Percentiles rank a stretch among this genome's conserved stretches.
Conservation (phyloP, 2,113 vertebrate species). For the Eretmochelys imbricata region DNA sequence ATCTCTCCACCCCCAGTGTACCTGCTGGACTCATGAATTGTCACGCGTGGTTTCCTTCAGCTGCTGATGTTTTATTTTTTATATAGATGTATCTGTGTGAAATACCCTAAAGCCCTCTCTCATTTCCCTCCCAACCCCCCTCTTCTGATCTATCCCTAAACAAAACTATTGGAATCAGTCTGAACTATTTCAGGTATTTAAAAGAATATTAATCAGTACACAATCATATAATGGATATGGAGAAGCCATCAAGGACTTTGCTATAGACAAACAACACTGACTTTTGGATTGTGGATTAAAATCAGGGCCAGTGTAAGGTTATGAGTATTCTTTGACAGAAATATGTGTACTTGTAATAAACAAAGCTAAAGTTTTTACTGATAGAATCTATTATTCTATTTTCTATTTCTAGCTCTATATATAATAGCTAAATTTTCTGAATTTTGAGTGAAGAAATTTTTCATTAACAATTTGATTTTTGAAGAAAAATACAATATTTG, state of each 20-base stretch:
- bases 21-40: background rate
- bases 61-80: background rate
- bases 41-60: background rate
- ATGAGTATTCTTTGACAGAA: background rate
- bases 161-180: background rate
- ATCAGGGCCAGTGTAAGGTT: background rate
- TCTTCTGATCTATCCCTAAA: background rate
- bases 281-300: background rate
- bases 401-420: background rate
- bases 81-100: background rate
- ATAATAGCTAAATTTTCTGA: background rate
- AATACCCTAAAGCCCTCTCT: background rate
- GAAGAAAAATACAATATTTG: background rate
- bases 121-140: background rate
- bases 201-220: background rate
- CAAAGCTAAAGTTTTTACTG: background rate
- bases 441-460: background rate
- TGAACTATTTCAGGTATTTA: slow-evolving; percentile 8
- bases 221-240: background rate
- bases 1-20: background rate
- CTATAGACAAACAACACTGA: background rate
- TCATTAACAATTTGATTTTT: background rate
- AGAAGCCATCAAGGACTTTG: background rate
- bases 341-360: background rate
- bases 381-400: background rate